Conservation (phyloP, 1,140 invertebrate genomes). For the Meloidogyne hapla region DNA sequence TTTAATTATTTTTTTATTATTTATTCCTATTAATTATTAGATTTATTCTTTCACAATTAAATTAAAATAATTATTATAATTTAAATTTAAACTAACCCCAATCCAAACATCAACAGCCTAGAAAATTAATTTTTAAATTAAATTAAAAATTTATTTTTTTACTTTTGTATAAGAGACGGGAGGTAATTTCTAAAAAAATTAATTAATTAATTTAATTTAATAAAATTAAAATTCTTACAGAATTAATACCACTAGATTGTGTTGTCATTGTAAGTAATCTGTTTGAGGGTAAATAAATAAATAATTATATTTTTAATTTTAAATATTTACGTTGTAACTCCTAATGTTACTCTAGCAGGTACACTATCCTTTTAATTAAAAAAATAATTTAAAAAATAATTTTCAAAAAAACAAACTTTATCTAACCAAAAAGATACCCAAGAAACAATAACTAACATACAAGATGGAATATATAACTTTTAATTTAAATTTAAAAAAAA, state of each 20-base stretch:
- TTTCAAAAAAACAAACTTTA: slow-evolving; percentile 52
- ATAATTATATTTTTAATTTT: background rate
- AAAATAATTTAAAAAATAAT: slow-evolving; percentile 13
- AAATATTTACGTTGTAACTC: slow-evolving; percentile 48
- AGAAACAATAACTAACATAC: slow-evolving; percentile 69
- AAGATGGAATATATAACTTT: slow-evolving; percentile 63
- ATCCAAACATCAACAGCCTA: slow-evolving; percentile 67
- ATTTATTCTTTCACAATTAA: background rate
- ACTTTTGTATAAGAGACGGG: slow-evolving; percentile 91
- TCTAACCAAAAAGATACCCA: slow-evolving; percentile 70
- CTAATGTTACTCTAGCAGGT: slow-evolving; percentile 59
- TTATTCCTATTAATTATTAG: no score
- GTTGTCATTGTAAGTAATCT: slow-evolving; percentile 91
- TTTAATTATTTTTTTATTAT: background rate
- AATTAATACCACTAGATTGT: slow-evolving; percentile 91
- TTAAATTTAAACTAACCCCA: slow-evolving; percentile 36
- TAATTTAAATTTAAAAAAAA: slow-evolving; percentile 1
- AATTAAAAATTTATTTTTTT: background rate
- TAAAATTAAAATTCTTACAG: slow-evolving; percentile 58
- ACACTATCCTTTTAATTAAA: slow-evolving; percentile 62
- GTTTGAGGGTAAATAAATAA: slow-evolving; percentile 13
- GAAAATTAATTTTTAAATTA: slow-evolving; percentile 18
- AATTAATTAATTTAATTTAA: background rate
- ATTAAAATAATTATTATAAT: background rate
- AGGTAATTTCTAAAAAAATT: slow-evolving; percentile 74